phyloP scores from a whole-genome alignment of 2,797 vertebrate species.

The Danio choprae region DNA sequence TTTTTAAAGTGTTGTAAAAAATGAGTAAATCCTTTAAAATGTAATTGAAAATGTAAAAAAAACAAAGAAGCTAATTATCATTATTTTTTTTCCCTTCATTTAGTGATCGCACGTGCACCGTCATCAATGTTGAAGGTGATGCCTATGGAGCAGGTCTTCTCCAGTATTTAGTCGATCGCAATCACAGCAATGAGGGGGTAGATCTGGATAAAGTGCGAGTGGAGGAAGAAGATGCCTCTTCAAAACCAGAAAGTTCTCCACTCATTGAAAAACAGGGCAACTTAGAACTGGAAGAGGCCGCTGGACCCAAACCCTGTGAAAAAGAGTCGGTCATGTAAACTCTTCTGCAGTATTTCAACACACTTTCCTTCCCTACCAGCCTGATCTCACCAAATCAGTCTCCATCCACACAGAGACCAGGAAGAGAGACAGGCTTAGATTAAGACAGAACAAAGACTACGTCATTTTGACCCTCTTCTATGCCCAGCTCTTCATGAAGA shows the following conservation, averaged over 20 bases:
- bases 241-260: slow-evolving; percentile 72
- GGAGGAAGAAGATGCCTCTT: neutral
- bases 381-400: neutral
- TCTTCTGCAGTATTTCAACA: neutral
- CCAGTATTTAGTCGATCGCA: slow-evolving; percentile 81
- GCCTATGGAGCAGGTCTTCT: slow-evolving; percentile 89
- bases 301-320: slow-evolving; percentile 47
- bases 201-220: slow-evolving; percentile 74
- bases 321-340: slow-evolving; percentile 83
- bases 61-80: too few species aligned
- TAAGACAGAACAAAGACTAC: slow-evolving; percentile 11
- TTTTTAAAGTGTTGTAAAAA: neutral
- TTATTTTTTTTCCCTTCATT: neutral
- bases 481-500: neutral
- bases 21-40: too few species aligned
- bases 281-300: neutral
- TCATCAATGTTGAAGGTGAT: slow-evolving; percentile 90
- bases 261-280: slow-evolving; percentile 73
- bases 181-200: slow-evolving; percentile 16
- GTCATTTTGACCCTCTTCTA: neutral
- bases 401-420: neutral
- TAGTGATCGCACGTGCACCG: slow-evolving; percentile 89
- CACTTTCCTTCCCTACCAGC: slow-evolving; percentile 5
- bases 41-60: too few species aligned
- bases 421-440: neutral